Conservation (phyloP, 2,113 vertebrate species). For the Onychostruthus taczanowskii region DNA sequence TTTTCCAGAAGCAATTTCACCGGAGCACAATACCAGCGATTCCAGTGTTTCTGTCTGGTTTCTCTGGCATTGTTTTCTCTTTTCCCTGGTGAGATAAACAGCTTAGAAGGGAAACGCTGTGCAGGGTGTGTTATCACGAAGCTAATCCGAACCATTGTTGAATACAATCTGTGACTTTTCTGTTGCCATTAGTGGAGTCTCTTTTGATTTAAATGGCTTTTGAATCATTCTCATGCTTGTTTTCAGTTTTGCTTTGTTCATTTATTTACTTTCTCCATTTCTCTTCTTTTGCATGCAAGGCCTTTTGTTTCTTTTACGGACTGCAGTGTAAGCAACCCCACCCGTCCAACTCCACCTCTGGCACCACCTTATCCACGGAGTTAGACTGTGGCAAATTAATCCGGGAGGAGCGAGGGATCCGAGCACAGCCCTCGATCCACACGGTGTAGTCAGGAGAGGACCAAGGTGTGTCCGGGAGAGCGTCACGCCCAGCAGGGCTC, state of each 20-base stretch:
- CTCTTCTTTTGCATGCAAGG: slow-evolving; percentile 83
- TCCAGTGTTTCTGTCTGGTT: neutral
- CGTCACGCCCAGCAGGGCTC: neutral
- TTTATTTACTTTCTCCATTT: slow-evolving; percentile 56
- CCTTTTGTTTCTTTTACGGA: slow-evolving; percentile 96
- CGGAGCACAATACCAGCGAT: neutral
- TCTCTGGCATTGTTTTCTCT: neutral
- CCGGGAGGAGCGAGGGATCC: slow-evolving; percentile 81
- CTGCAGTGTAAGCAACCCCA: slow-evolving; percentile 87
- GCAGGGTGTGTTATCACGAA: neutral
- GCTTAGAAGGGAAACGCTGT: neutral
- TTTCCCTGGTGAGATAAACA: neutral
- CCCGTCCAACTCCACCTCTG: slow-evolving; percentile 87
- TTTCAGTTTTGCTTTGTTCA: slow-evolving; percentile 24
- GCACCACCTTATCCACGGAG: slow-evolving; percentile 90
- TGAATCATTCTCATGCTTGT: slow-evolving; percentile 34
- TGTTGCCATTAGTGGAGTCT: slow-evolving; percentile 16
- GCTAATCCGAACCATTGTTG: neutral
- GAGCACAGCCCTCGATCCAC: slow-evolving; percentile 74
- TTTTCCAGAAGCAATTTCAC: neutral
- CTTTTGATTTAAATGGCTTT: slow-evolving; percentile 31
- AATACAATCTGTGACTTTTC: neutral
- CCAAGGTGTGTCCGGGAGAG: slow-evolving; percentile 66
- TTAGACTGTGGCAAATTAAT: slow-evolving; percentile 93
- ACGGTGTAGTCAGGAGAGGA: slow-evolving; percentile 77